A percentile compares a stretch with the other conserved stretches of the same genome.
Evolutionary conservation across 2,888 invertebrate genomes (phyloP).

Genomic region (Tetrapedia diversipes): DNA sequence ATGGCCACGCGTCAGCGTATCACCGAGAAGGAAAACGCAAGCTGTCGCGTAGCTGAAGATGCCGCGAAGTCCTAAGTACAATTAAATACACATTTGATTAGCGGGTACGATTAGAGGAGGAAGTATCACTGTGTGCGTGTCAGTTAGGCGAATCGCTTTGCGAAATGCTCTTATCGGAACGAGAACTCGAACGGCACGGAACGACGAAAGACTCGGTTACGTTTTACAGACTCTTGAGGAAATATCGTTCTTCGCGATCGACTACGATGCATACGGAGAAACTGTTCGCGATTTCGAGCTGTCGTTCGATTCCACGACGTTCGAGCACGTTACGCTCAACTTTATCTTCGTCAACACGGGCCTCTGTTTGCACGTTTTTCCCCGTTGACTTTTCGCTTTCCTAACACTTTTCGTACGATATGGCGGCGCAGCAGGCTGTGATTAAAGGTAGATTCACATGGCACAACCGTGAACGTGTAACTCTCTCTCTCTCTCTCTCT

Average conservation of each 20-base stretch:
- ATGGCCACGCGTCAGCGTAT: conserved; percentile 16
- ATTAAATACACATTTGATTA: conserved; percentile 58
- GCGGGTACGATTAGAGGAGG: conserved; percentile 68
- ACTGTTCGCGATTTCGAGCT: background rate
- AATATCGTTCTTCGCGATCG: background rate
- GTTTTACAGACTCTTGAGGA: too few relatives aligned
- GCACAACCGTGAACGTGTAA: conserved; percentile 15
- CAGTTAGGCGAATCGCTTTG: conserved; percentile 14
- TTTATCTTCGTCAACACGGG: background rate
- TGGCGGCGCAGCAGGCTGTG: conserved; percentile 12
- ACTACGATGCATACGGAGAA: too few relatives aligned
- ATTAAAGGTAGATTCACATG: conserved; percentile 33
- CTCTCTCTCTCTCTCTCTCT: too few relatives aligned
- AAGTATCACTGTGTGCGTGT: conserved; percentile 78
- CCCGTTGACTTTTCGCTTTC: conserved; percentile 2
- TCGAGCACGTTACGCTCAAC: conserved; percentile 1
- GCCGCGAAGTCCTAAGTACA: conserved; percentile 39
- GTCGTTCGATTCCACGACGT: conserved; percentile 25
- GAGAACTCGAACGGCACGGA: conserved; percentile 16
- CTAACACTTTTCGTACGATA: background rate
- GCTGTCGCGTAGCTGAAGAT: conserved; percentile 5
- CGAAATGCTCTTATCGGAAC: background rate
- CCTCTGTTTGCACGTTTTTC: background rate
- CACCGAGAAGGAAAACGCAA: conserved; percentile 29
- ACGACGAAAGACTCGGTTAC: background rate